Percentiles rank a stretch among this genome's conserved stretches.
Evolutionary conservation across 2,888 invertebrate species (phyloP).

Genomic region (Agrilus biguttatus): DNA sequence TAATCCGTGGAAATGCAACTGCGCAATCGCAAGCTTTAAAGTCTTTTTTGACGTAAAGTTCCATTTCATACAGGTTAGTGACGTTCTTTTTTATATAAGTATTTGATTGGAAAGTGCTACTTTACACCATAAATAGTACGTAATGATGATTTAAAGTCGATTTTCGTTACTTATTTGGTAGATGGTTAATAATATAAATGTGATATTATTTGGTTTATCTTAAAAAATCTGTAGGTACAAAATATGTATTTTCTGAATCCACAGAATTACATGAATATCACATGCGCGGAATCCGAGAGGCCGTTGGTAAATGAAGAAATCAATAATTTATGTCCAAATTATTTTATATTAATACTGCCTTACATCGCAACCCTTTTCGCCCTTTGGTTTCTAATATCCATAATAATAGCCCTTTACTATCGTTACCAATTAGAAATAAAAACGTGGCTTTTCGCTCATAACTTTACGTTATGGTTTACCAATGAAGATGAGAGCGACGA

Average conservation of each 20-base stretch:
- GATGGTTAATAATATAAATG: background rate
- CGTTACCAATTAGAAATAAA: constrained; percentile 45
- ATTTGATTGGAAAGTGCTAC: background rate
- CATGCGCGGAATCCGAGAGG: background rate
- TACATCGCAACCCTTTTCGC: background rate
- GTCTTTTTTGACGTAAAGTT: too few species aligned
- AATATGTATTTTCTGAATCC: background rate
- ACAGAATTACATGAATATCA: background rate
- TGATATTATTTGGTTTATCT: too few species aligned
- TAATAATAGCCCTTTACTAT: constrained; percentile 32
- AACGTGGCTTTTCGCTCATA: constrained; percentile 50
- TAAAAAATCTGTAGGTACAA: too few species aligned
- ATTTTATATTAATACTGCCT: background rate
- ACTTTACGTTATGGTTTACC: constrained; percentile 45
- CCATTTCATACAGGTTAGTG: background rate
- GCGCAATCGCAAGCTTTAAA: background rate
- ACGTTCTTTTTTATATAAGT: background rate
- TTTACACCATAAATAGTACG: too few species aligned
- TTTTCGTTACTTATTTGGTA: background rate
- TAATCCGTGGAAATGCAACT: constrained; percentile 2
- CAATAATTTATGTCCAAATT: background rate
- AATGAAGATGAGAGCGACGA: constrained; percentile 56
- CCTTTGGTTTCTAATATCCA: constrained; percentile 22
- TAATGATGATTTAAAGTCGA: too few species aligned
- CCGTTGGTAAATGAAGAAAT: background rate